Percentiles rank a stretch among this genome's conserved stretches.
These are phyloP conservation scores for Nineta flava DNA, from an alignment of 2,888 invertebrate genomes.

Conservation along the genomic window DNA sequence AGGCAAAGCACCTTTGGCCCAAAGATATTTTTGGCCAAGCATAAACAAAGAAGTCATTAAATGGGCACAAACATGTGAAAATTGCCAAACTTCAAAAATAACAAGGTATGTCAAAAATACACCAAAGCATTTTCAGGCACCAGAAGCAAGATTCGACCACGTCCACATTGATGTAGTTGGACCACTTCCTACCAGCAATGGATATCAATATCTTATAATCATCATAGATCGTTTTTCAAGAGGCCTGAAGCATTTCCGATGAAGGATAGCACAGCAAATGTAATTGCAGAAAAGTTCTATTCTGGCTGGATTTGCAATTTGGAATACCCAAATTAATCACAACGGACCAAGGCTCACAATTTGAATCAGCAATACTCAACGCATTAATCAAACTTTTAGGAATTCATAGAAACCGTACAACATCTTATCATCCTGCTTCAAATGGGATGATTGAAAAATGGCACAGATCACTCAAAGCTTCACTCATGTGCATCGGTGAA, in stretches of 20 bases:
- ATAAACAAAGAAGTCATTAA: slow-evolving; percentile 19
- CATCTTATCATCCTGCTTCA: slow-evolving; percentile 2
- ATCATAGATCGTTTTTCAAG: slow-evolving; percentile 1
- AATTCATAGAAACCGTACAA: background rate
- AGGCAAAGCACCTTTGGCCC: slow-evolving; percentile 15
- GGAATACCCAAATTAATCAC: slow-evolving; percentile 2
- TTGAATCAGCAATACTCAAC: slow-evolving; percentile 1
- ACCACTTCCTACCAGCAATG: slow-evolving; percentile 16
- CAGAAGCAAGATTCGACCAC: slow-evolving; percentile 13
- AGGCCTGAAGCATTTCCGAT: slow-evolving; percentile 1
- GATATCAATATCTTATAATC: background rate
- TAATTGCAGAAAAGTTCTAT: background rate
- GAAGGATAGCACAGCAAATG: slow-evolving; percentile 2
- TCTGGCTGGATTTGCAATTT: background rate
- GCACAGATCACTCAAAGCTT: background rate
- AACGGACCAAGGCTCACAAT: slow-evolving; percentile 5
- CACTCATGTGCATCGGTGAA: background rate
- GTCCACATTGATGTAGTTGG: background rate
- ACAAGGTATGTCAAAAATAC: too few species aligned
- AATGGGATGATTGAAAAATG: slow-evolving; percentile 7
- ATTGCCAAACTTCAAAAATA: too few species aligned
- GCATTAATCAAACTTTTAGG: background rate
- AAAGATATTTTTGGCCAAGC: slow-evolving; percentile 23
- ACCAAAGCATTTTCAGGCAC: too few species aligned
- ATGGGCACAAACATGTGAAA: too few species aligned